Conservation (phyloP, 2,797 vertebrate genomes). For the Lagocephalus sceleratus region DNA sequence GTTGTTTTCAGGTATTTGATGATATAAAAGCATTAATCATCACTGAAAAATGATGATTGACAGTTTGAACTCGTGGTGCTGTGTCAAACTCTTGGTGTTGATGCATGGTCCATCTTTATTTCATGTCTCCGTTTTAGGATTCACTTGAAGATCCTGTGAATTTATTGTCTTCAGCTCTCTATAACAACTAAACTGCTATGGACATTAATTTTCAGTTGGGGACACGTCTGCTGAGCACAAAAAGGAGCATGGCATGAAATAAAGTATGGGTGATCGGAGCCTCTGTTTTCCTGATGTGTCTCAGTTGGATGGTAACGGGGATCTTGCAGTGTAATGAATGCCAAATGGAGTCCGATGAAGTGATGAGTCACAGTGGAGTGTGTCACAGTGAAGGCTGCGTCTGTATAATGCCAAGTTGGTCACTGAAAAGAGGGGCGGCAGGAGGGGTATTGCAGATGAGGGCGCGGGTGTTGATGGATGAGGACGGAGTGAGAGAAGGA, state of each 20-base stretch:
- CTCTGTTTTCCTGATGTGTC: slow-evolving; percentile 24
- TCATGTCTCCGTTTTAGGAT: too few relatives aligned
- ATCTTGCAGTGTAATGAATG: slow-evolving; percentile 51
- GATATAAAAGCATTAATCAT: too few relatives aligned
- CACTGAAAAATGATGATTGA: too few relatives aligned
- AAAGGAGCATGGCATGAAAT: slow-evolving; percentile 33
- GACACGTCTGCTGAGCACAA: slow-evolving; percentile 33
- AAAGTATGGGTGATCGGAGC: slow-evolving; percentile 23
- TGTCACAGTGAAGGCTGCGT: slow-evolving; percentile 55
- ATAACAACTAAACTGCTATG: too few relatives aligned
- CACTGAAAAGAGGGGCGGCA: slow-evolving; percentile 8
- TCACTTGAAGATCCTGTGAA: too few relatives aligned
- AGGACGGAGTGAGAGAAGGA: slow-evolving; percentile 64
- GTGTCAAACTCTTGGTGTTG: too few relatives aligned
- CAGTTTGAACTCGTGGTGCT: too few relatives aligned
- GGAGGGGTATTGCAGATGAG: slow-evolving; percentile 2
- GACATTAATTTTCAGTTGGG: background rate
- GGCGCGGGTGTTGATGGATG: slow-evolving; percentile 68
- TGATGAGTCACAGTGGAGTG: slow-evolving; percentile 68
- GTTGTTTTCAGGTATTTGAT: too few relatives aligned
- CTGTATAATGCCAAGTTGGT: slow-evolving; percentile 46
- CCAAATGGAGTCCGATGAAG: slow-evolving; percentile 53
- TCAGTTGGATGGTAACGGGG: slow-evolving; percentile 32
- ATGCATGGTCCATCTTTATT: too few relatives aligned
- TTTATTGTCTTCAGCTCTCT: too few relatives aligned